Percentiles rank a stretch among this genome's conserved stretches.
Evolutionary conservation across 2,797 vertebrate genomes (phyloP).

Genomic region (Sebastes ruberrimus): DNA sequence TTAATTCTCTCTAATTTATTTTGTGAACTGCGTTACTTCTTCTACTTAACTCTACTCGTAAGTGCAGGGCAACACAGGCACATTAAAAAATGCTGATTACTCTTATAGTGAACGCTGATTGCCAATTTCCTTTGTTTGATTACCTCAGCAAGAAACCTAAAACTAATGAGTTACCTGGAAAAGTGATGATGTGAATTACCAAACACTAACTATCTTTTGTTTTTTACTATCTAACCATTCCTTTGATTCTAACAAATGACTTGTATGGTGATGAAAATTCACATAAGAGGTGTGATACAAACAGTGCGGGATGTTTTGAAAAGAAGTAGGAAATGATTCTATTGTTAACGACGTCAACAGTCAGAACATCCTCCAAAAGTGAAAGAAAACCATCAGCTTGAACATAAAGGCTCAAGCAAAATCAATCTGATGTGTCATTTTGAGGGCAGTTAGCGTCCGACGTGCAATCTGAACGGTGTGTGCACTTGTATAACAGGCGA

Average conservation of each 20-base stretch:
- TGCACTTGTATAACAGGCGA: slow-evolving; percentile 74
- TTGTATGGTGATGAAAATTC: not conserved
- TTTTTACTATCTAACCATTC: not conserved
- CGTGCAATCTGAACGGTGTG: slow-evolving; percentile 63
- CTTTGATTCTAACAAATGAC: not conserved
- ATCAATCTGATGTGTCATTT: slow-evolving; percentile 65
- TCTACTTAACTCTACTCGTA: not conserved
- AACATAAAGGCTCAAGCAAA: not conserved
- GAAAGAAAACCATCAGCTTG: not conserved
- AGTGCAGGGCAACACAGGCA: slow-evolving; percentile 10
- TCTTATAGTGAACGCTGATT: slow-evolving; percentile 52
- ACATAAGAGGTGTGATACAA: not conserved
- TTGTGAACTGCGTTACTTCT: slow-evolving; percentile 5
- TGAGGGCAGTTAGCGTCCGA: slow-evolving; percentile 53
- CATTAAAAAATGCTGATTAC: slow-evolving; percentile 52
- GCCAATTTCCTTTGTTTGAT: slow-evolving; percentile 69
- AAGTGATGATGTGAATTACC: not conserved
- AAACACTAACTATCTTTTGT: not conserved
- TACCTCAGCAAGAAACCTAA: slow-evolving; percentile 65
- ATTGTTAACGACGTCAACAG: not conserved
- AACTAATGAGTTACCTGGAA: slow-evolving; percentile 54
- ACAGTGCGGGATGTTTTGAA: not conserved
- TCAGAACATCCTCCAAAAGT: not conserved
- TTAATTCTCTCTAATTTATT: not conserved
- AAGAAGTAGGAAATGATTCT: not conserved